Evolutionary conservation across 2,888 invertebrate genomes (phyloP), one percentile per base, ranked within the genome.

Genomic region (Tipula vernalis): DNA sequence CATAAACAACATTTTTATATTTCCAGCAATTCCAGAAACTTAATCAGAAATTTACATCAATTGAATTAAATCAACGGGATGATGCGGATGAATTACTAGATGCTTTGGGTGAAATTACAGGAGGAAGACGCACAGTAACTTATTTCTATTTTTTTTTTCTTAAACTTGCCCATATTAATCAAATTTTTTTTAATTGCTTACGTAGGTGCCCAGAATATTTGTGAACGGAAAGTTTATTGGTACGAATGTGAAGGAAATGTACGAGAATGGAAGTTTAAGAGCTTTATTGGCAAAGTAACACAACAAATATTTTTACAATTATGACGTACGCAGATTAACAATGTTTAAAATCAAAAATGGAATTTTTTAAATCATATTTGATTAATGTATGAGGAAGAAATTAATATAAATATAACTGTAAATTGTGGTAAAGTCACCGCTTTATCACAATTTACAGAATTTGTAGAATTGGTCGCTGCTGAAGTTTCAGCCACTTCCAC

Each of bases 171-270:
- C 18, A 28, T 28, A 71, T 71, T 18, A 18, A 10, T 18, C 18
- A 85, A 12, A 44, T n/a, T 86, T n/a, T n/a, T n/a, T 28, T 51
- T 44, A 41, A 10, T 42, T 86, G 5, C 10, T 36, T 86, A 10
- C 44, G 2, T 36, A 98, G 96, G 98, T 99, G 2, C 99, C 99
- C 0, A 94, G 98, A 89, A 98, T 99, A 2, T 99, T 99, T 91
- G 94, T 99, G 57, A 95, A 97, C 89, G 97, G 97, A 2, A 94
- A 95, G 90, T 99, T 96, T 90, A 93, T 99, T 87, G 99, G 99
- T 5, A 95, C 95, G 2, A 98, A 99, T 90, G 96, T 98, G 0
- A 95, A 96, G 89, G 93, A 94, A 51, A 91, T 97, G 88, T 93
- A 94, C 88, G 94, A 95, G 85, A 93, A 92, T 86, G 97, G 97